These are phyloP conservation scores for Oikopleura albicans DNA, from an alignment of 23 tunicate species.

Conservation along the genomic window DNA sequence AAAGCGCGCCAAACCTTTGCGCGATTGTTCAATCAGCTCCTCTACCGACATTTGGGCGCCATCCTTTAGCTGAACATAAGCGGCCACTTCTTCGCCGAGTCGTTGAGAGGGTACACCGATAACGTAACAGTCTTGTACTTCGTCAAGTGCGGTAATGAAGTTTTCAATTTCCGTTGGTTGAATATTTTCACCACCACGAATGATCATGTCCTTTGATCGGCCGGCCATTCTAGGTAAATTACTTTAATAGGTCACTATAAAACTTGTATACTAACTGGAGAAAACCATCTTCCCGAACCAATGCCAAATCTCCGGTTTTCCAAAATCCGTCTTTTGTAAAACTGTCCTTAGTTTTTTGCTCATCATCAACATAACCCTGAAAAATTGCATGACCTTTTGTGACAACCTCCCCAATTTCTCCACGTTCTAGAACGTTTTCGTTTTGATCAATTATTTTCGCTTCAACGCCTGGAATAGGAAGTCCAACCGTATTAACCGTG, in stretches of 20 bases:
- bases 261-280: not conserved
- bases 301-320: slow-evolving; percentile 6
- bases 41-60: not conserved
- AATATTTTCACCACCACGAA: not conserved
- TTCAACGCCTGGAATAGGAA: slow-evolving; percentile 45
- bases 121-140: not conserved
- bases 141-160: not conserved
- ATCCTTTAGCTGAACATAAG: not conserved
- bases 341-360: not conserved
- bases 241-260: no score
- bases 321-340: slow-evolving; percentile 9
- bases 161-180: not conserved
- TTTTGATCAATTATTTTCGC: slow-evolving; percentile 33
- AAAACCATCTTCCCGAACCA: not conserved
- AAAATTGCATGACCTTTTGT: not conserved
- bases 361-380: not conserved
- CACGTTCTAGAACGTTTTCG: not conserved
- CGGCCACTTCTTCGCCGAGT: not conserved
- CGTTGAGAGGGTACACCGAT: not conserved
- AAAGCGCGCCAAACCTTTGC: slow-evolving; percentile 10
- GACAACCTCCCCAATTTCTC: not conserved
- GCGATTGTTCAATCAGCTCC: not conserved
- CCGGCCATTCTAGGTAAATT: no score
- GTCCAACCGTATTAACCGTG: slow-evolving; percentile 28
- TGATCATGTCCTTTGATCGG: not conserved